Percentiles rank a stretch among this genome's conserved stretches.
Evolutionary conservation across 1,140 invertebrate genomes (phyloP).

Genomic region (Tetranychus cinnabarinus): DNA sequence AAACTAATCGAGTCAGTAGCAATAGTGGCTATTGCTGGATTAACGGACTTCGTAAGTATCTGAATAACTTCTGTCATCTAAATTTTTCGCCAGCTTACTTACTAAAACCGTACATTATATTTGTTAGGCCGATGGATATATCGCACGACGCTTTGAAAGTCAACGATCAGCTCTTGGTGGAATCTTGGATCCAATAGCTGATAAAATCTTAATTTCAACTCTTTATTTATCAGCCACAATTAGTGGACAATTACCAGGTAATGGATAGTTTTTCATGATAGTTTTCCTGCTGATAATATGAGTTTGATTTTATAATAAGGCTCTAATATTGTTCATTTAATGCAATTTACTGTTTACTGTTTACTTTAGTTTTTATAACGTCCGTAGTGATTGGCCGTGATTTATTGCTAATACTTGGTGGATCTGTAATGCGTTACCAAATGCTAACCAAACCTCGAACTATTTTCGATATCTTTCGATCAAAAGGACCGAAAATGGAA

Average conservation of each 20-base stretch:
- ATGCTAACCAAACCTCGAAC: slow-evolving; percentile 75
- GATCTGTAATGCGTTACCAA: slow-evolving; percentile 66
- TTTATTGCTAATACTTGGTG: slow-evolving; percentile 47
- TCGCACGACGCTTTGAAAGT: slow-evolving; percentile 67
- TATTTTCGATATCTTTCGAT: slow-evolving; percentile 61
- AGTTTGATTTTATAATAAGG: no score
- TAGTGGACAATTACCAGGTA: slow-evolving; percentile 48
- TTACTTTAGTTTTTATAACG: slow-evolving; percentile 36
- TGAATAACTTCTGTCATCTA: no score
- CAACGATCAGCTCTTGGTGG: slow-evolving; percentile 78
- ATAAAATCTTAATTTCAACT: slow-evolving; percentile 74
- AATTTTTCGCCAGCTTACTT: no score
- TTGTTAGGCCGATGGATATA: slow-evolving; percentile 72
- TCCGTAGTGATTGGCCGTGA: slow-evolving; percentile 60
- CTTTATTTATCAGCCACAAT: slow-evolving; percentile 65
- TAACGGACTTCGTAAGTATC: slow-evolving; percentile 49
- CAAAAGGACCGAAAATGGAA: slow-evolving; percentile 68
- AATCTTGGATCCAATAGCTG: slow-evolving; percentile 90
- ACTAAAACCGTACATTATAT: not conserved
- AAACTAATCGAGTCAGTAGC: slow-evolving; percentile 44
- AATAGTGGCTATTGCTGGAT: slow-evolving; percentile 45
- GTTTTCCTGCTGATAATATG: no score
- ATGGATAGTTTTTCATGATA: not conserved
- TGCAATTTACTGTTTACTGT: not conserved
- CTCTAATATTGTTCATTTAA: no score